Evolutionary conservation across 2,797 vertebrate species (phyloP).

Genomic region (Siniperca undulata): DNA sequence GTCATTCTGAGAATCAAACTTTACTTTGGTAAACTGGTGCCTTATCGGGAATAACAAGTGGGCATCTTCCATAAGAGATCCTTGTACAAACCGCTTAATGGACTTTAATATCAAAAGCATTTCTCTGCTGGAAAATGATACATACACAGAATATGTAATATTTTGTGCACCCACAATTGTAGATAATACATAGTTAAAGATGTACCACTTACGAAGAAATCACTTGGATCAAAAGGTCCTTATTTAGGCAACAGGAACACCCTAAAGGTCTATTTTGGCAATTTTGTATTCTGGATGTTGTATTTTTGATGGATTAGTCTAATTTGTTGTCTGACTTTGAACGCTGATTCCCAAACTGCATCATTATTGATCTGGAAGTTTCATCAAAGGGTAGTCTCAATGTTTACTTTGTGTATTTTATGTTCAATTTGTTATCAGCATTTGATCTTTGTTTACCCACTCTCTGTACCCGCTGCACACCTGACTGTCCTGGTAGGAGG

Average conservation of each 20-base stretch:
- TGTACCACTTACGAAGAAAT: neutral
- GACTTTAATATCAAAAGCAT: neutral
- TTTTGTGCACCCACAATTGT: too few species aligned
- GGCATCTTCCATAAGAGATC: neutral
- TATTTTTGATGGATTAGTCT: neutral
- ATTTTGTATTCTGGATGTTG: neutral
- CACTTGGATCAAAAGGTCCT: neutral
- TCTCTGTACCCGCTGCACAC: conserved; percentile 16
- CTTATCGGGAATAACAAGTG: neutral
- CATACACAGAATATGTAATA: neutral
- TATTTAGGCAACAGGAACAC: neutral
- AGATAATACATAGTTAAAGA: neutral
- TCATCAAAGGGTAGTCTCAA: neutral
- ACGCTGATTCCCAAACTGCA: neutral
- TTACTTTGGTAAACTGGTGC: neutral
- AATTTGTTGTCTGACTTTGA: neutral
- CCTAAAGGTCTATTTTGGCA: neutral
- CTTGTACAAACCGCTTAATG: neutral
- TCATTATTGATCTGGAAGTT: neutral
- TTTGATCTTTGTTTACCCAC: neutral
- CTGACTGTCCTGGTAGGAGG: neutral
- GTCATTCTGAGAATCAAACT: neutral
- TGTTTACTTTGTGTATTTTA: conserved; percentile 2
- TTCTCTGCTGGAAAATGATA: neutral
- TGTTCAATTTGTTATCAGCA: conserved; percentile 6